These are phyloP conservation scores for Theristicus caerulescens DNA, from an alignment of 2,113 vertebrate genomes.

Conservation along the genomic window DNA sequence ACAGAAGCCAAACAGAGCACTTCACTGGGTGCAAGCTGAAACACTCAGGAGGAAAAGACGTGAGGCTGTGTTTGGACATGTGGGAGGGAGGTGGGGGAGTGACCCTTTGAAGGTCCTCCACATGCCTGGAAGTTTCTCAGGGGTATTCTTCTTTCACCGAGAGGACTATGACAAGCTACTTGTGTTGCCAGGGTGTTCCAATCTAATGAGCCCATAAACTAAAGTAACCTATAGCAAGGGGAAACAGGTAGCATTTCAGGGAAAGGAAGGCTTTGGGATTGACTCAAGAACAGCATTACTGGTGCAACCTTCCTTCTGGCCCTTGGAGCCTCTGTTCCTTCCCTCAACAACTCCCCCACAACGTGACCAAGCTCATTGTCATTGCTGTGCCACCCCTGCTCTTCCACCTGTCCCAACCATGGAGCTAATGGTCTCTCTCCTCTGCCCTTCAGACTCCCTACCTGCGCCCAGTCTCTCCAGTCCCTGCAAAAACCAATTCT, in stretches of 20 bases:
- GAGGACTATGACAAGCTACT: neutral
- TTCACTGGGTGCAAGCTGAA: neutral
- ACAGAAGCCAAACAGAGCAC: neutral
- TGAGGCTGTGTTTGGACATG: neutral
- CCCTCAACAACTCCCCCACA: neutral
- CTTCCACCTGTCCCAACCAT: neutral
- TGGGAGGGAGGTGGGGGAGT: neutral
- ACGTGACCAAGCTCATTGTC: fast-evolving
- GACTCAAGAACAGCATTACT: neutral
- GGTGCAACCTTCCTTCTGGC: neutral
- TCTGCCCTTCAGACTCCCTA: neutral
- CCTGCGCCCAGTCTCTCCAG: neutral
- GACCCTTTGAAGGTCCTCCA: neutral
- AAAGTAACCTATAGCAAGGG: neutral
- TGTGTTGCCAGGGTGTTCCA: neutral
- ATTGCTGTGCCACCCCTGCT: neutral
- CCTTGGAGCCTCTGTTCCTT: neutral
- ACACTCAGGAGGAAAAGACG: neutral
- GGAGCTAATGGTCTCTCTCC: neutral
- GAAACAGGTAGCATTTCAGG: neutral
- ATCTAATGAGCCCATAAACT: neutral
- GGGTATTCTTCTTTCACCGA: neutral
- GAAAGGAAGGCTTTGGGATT: neutral
- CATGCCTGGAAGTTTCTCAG: neutral
- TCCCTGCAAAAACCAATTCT: too few relatives aligned